A percentile compares a stretch with the other conserved stretches of the same genome.
Evolutionary conservation across 2,888 invertebrate species (phyloP).

Genomic region (Lissocephala sabroskyi): DNA sequence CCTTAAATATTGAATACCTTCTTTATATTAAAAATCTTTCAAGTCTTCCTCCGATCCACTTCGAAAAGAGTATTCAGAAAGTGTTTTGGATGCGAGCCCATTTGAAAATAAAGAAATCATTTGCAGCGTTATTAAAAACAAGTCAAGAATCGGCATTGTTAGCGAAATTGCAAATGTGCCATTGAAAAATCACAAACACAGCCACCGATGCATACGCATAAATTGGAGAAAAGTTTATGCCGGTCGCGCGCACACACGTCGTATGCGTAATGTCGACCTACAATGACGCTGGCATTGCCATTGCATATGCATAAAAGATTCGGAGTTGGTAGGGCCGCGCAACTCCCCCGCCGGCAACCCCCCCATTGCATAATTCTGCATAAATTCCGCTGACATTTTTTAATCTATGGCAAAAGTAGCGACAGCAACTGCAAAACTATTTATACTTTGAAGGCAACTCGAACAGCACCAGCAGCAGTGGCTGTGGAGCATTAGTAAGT

Average conservation of each 20-base stretch:
- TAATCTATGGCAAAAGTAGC: slow-evolving; percentile 57
- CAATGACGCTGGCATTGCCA: neutral
- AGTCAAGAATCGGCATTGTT: slow-evolving; percentile 27
- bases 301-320: slow-evolving; percentile 55
- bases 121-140: slow-evolving; percentile 40
- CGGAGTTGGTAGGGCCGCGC: too few species aligned
- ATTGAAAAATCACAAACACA: slow-evolving; percentile 37
- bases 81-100: slow-evolving; percentile 17
- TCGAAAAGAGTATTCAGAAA: too few species aligned
- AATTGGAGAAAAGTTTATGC: slow-evolving; percentile 1
- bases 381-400: slow-evolving; percentile 58
- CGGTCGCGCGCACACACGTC: slow-evolving; percentile 27
- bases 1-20: too few species aligned
- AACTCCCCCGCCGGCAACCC: too few species aligned
- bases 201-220: neutral
- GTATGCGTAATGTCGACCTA: slow-evolving; percentile 48
- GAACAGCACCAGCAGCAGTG: neutral
- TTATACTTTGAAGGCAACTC: neutral
- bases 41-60: too few species aligned
- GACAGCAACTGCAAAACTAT: slow-evolving; percentile 8
- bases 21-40: too few species aligned
- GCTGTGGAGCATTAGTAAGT: neutral
- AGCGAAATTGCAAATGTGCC: slow-evolving; percentile 27
- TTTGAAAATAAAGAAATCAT: slow-evolving; percentile 44
- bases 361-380: slow-evolving; percentile 49